A percentile compares a stretch with the other conserved stretches of the same genome.
Conservation (phyloP, 2,113 vertebrate genomes). For the Pleuronectes platessa region DNA sequence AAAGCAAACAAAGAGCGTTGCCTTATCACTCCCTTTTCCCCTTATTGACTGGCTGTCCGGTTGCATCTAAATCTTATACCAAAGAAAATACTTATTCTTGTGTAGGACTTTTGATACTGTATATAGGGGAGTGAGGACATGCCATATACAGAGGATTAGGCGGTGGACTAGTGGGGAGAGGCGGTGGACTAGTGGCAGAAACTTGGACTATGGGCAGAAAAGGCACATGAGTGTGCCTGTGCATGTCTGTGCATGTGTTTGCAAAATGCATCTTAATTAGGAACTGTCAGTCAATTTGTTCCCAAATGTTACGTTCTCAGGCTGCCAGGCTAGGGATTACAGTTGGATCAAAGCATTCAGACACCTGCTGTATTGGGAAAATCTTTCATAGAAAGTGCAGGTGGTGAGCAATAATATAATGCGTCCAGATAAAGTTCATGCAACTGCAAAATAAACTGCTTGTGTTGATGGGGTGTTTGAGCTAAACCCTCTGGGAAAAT, state of each 20-base stretch:
- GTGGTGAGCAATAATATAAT: slow-evolving; percentile 13
- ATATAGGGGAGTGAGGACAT: slow-evolving; percentile 37
- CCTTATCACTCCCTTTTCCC: slow-evolving; percentile 20
- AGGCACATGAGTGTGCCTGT: no score
- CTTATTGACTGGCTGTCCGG: slow-evolving; percentile 22
- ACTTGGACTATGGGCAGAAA: no score
- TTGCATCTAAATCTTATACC: slow-evolving; percentile 17
- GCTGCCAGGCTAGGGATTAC: slow-evolving; percentile 33
- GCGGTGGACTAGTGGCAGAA: no score
- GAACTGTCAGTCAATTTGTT: slow-evolving; percentile 50
- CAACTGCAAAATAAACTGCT: not conserved
- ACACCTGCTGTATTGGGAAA: slow-evolving; percentile 29
- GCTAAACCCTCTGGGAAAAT: not conserved
- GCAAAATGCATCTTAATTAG: no score
- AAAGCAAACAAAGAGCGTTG: slow-evolving; percentile 19
- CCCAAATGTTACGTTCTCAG: slow-evolving; percentile 29
- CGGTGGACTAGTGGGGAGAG: no score
- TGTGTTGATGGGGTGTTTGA: slow-evolving; percentile 4
- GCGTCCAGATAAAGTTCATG: slow-evolving; percentile 3
- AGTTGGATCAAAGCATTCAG: slow-evolving; percentile 54
- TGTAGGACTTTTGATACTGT: slow-evolving; percentile 39
- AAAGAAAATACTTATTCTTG: slow-evolving; percentile 24
- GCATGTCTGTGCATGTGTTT: no score
- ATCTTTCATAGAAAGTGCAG: slow-evolving; percentile 25
- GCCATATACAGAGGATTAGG: slow-evolving; percentile 44